Percentiles rank a stretch among this genome's conserved stretches.
Conservation (phyloP, 2,113 vertebrate species). For the Odocoileus virginianus region DNA sequence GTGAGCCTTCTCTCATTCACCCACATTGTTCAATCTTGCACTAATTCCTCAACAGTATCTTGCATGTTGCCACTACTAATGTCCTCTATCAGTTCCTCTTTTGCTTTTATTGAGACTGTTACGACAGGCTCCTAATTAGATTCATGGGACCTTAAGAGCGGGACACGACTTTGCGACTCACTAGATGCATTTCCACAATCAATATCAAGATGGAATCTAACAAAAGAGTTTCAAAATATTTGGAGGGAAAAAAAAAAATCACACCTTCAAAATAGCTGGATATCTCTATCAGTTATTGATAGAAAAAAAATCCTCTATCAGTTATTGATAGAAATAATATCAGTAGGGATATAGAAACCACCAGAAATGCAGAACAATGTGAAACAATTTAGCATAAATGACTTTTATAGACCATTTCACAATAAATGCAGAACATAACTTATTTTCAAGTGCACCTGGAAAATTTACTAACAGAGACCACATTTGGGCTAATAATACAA, state of each 20-base stretch:
- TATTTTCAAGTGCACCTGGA: background rate
- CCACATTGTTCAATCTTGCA: no score
- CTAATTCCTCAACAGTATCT: background rate
- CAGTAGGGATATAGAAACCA: background rate
- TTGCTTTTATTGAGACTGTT: background rate
- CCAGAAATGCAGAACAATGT: background rate
- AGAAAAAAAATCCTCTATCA: background rate
- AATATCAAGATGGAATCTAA: background rate
- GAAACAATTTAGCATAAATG: background rate
- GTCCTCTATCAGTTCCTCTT: background rate
- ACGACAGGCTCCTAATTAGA: background rate
- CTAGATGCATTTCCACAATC: background rate
- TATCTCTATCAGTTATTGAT: background rate
- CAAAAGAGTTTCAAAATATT: background rate
- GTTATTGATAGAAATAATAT: background rate
- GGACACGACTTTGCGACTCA: rapidly evolving
- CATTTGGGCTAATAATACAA: background rate
- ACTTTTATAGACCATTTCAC: background rate
- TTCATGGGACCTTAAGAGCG: background rate
- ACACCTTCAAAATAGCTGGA: background rate
- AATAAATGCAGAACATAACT: background rate
- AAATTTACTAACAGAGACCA: background rate
- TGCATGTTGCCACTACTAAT: background rate
- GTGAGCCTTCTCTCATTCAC: background rate
- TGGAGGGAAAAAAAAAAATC: background rate